These are phyloP conservation scores for Melitaea cinxia DNA, from an alignment of 1,140 invertebrate genomes.

Conservation along the genomic window DNA sequence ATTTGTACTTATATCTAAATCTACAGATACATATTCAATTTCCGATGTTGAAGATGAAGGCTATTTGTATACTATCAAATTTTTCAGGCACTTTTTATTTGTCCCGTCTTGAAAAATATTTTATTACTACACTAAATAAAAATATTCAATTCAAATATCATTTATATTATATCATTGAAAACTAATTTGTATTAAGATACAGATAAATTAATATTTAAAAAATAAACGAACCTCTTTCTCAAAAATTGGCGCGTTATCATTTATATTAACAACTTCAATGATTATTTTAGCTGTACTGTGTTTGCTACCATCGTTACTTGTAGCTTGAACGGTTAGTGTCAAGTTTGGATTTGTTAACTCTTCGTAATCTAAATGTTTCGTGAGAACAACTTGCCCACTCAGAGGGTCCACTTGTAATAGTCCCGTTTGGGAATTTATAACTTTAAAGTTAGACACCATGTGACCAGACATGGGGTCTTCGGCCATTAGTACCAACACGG, in stretches of 20 bases:
- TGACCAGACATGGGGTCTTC: conserved; percentile 87
- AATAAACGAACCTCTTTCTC: conserved; percentile 80
- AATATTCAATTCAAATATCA: too few relatives aligned
- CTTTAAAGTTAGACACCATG: conserved; percentile 84
- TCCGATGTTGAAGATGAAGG: too few relatives aligned
- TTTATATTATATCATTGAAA: too few relatives aligned
- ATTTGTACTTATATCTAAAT: too few relatives aligned
- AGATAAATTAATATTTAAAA: neutral
- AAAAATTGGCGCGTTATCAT: conserved; percentile 91
- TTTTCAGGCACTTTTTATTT: too few relatives aligned
- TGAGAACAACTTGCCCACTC: conserved; percentile 87
- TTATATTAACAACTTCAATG: conserved; percentile 88
- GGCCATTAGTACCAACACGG: conserved; percentile 87
- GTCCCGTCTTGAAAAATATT: too few relatives aligned
- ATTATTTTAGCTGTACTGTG: conserved; percentile 87
- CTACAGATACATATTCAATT: too few relatives aligned
- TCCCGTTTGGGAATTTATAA: conserved; percentile 75
- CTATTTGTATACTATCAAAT: too few relatives aligned
- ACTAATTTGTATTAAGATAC: too few relatives aligned
- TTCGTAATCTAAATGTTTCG: conserved; percentile 89
- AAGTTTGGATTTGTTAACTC: conserved; percentile 85
- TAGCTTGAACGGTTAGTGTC: conserved; percentile 87
- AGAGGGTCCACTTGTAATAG: conserved; percentile 84
- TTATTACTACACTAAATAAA: too few relatives aligned
- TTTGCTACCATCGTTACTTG: conserved; percentile 86